These are phyloP conservation scores for Accipiter cooperii DNA, from an alignment of 2,113 vertebrate genomes.

Conservation along the genomic window DNA sequence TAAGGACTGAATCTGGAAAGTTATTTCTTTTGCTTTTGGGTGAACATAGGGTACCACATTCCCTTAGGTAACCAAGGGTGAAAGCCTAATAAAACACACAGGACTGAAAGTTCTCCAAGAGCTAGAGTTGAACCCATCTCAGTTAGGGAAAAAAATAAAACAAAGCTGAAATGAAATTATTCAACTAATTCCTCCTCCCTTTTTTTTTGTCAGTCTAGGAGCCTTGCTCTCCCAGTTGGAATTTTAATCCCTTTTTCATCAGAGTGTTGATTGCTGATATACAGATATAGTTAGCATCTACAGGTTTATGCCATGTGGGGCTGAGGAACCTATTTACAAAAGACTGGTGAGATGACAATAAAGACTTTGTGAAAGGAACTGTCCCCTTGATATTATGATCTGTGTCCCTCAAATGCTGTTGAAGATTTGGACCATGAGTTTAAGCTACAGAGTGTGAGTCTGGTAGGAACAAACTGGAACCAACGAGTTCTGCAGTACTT, in stretches of 20 bases:
- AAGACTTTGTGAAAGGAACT: background rate
- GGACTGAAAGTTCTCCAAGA: background rate
- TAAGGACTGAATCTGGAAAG: background rate
- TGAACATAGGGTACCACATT: background rate
- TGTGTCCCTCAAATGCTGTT: background rate
- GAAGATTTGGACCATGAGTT: background rate
- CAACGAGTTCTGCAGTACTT: background rate
- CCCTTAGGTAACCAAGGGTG: background rate
- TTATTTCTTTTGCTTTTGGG: background rate
- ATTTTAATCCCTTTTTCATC: background rate
- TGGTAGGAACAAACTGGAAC: background rate
- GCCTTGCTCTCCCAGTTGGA: background rate
- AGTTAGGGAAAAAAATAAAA: background rate
- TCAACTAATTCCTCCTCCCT: background rate
- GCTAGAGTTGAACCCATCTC: background rate
- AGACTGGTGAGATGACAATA: background rate
- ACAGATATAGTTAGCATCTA: background rate
- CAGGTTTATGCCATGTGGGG: background rate
- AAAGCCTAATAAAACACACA: background rate
- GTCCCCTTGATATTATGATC: background rate
- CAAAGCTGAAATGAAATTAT: background rate
- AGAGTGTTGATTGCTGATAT: background rate
- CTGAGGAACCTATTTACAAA: background rate
- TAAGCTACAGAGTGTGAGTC: background rate
- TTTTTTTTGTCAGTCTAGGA: background rate